phyloP scores from a whole-genome alignment of 2,888 invertebrate genomes.

The Panzeria rudis region DNA sequence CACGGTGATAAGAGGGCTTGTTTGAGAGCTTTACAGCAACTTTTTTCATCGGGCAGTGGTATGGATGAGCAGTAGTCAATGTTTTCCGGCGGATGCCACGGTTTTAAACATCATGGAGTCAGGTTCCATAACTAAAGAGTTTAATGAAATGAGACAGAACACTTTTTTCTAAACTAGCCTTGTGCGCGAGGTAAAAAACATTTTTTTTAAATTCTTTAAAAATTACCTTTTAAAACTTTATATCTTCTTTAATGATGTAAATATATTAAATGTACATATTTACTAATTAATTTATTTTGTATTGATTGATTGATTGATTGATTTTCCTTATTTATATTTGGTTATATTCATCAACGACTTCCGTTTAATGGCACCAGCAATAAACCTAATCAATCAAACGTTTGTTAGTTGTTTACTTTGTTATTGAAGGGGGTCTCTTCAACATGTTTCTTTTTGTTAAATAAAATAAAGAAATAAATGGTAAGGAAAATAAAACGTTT shows the following conservation, averaged over 20 bases:
- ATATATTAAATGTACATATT: constrained; percentile 10
- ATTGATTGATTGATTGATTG: constrained; percentile 50
- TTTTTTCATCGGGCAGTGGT: too few relatives aligned
- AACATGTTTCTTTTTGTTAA: constrained; percentile 44
- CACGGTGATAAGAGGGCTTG: too few relatives aligned
- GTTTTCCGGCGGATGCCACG: too few relatives aligned
- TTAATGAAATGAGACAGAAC: too few relatives aligned
- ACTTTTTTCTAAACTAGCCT: too few relatives aligned
- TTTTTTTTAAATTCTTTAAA: too few relatives aligned
- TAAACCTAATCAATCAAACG: background rate
- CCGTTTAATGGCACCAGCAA: constrained; percentile 48
- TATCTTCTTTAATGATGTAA: background rate
- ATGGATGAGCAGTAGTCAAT: too few relatives aligned
- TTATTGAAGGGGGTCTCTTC: background rate
- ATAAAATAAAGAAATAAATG: background rate
- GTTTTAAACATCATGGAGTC: too few relatives aligned
- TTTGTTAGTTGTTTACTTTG: constrained; percentile 13
- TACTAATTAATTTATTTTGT: constrained; percentile 12
- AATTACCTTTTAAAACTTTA: too few relatives aligned
- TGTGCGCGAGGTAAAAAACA: too few relatives aligned
- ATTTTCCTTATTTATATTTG: constrained; percentile 39
- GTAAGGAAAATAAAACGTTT: constrained; percentile 12
- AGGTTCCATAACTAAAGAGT: too few relatives aligned
- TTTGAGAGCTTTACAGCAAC: too few relatives aligned
- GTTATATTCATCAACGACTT: constrained; percentile 41